Evolutionary conservation across 2,113 vertebrate species (phyloP).

Genomic region (Ochotona princeps): DNA sequence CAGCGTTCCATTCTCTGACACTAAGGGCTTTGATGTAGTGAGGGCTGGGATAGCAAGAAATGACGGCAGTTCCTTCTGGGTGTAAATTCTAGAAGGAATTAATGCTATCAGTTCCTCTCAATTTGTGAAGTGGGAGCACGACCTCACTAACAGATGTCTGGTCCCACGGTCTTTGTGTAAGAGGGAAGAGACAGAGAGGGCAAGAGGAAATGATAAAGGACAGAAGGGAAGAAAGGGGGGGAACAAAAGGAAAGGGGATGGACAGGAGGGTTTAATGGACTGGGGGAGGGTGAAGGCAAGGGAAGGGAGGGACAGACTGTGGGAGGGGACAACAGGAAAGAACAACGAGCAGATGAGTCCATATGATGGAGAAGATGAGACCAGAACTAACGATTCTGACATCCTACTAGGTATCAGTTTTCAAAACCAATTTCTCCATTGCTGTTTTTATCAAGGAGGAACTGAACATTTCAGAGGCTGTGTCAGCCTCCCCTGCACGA

Average conservation of each 20-base stretch:
- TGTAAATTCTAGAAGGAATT: background rate
- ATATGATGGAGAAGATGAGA: background rate
- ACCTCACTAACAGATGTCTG: background rate
- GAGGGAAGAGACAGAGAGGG: background rate
- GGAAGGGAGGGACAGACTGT: background rate
- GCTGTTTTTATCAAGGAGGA: background rate
- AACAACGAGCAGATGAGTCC: background rate
- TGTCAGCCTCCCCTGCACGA: background rate
- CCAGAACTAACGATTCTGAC: background rate
- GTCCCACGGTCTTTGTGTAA: background rate
- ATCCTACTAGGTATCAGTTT: background rate
- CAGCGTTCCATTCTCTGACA: background rate
- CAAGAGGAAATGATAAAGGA: background rate
- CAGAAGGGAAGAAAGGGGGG: background rate
- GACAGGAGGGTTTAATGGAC: background rate
- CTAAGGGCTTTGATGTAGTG: background rate
- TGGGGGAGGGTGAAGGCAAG: background rate
- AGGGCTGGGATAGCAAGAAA: background rate
- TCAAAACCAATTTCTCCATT: background rate
- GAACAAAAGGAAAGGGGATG: background rate
- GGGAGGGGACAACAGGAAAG: background rate
- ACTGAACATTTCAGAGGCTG: background rate
- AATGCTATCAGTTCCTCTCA: background rate
- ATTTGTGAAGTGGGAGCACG: background rate
- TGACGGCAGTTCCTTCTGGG: background rate